phyloP scores from a whole-genome alignment of 2,888 invertebrate species.

The Dasysyrphus tricinctus region DNA sequence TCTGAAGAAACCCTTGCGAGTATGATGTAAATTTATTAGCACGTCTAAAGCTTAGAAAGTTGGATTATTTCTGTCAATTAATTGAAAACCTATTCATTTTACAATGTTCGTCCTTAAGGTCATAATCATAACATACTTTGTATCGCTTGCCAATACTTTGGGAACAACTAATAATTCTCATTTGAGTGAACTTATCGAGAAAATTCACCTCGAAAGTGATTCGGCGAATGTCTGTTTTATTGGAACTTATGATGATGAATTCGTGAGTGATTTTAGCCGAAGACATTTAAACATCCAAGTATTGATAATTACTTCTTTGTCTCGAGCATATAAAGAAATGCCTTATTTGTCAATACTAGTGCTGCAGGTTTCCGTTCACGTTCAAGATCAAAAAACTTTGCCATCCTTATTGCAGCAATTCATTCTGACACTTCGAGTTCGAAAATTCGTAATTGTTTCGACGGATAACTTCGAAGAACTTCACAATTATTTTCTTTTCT shows the following conservation, averaged over 20 bases:
- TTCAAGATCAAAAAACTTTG: background rate
- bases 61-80: background rate
- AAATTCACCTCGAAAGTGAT: conserved; percentile 32
- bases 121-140: background rate
- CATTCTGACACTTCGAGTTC: background rate
- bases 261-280: background rate
- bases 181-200: conserved; percentile 23
- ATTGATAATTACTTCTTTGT: background rate
- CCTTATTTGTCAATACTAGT: conserved; percentile 8
- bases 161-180: conserved; percentile 4
- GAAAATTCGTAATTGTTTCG: conserved; percentile 37
- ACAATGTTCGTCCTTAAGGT: conserved; percentile 32
- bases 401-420: background rate
- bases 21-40: background rate
- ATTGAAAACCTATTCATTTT: conserved; percentile 2
- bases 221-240: conserved; percentile 24
- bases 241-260: background rate
- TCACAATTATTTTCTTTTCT: conserved; percentile 1
- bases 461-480: background rate
- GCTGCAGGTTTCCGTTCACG: background rate
- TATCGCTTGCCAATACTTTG: background rate
- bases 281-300: background rate
- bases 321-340: background rate
- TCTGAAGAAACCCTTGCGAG: background rate
- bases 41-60: background rate